A percentile compares a stretch with the other conserved stretches of the same genome.
phyloP scores from a whole-genome alignment of 2,113 vertebrate species.

The Vicugna pacos region DNA sequence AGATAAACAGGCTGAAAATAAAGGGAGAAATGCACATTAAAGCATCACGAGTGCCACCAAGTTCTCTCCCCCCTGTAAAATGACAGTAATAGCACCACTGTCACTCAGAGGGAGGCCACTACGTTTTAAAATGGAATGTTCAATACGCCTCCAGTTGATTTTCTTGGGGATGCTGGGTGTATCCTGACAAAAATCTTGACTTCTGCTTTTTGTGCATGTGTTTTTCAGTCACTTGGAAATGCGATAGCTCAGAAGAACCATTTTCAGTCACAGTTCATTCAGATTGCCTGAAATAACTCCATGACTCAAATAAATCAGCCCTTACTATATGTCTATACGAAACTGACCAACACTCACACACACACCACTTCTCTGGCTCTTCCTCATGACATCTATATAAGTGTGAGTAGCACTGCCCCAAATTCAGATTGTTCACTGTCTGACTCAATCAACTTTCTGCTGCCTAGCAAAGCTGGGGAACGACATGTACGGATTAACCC shows the following conservation, averaged over 20 bases:
- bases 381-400: not conserved
- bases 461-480: not conserved
- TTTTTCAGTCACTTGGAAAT: slow-evolving; percentile 54
- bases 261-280: slow-evolving; percentile 55
- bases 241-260: slow-evolving; percentile 23
- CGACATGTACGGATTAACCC: not conserved
- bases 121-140: slow-evolving; percentile 36
- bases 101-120: slow-evolving; percentile 22
- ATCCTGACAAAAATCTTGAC: slow-evolving; percentile 55
- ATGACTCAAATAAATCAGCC: slow-evolving; percentile 58
- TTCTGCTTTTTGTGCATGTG: not conserved
- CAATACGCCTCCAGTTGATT: slow-evolving; percentile 1
- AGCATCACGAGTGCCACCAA: not conserved
- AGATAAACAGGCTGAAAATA: not conserved
- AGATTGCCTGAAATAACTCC: slow-evolving; percentile 54
- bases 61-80: not conserved
- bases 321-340: slow-evolving; percentile 63
- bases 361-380: not conserved
- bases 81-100: slow-evolving; percentile 31
- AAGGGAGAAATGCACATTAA: slow-evolving; percentile 32
- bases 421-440: slow-evolving; percentile 20
- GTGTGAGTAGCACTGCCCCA: not conserved
- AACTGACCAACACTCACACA: slow-evolving; percentile 13
- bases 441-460: slow-evolving; percentile 12
- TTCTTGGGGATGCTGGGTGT: slow-evolving; percentile 37